Conservation (phyloP, 2,797 vertebrate genomes). For the Microchirus variegatus region DNA sequence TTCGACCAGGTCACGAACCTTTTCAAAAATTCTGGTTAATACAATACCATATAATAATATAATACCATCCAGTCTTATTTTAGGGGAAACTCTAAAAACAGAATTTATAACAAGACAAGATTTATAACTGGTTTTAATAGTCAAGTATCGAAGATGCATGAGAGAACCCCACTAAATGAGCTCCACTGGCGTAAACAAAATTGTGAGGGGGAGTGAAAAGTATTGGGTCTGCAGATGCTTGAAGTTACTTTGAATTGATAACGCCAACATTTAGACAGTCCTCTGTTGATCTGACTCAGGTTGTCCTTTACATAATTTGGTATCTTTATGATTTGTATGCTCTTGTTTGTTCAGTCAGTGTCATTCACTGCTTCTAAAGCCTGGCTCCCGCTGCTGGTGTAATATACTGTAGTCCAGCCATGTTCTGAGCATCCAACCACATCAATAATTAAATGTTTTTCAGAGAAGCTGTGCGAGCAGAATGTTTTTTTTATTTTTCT, state of each 20-base stretch:
- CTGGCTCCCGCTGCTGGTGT: conserved; percentile 42
- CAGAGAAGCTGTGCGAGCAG: conserved; percentile 57
- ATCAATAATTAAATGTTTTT: conserved; percentile 78
- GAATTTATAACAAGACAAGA: background rate
- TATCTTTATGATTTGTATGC: conserved; percentile 19
- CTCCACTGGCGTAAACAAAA: conserved; percentile 45
- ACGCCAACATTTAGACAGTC: conserved; percentile 13
- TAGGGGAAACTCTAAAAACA: no score
- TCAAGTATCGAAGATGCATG: conserved; percentile 42
- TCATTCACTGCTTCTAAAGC: conserved; percentile 38
- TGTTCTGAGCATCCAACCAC: conserved; percentile 68
- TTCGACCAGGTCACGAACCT: no score
- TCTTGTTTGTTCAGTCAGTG: conserved; percentile 36
- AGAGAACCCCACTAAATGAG: conserved; percentile 37
- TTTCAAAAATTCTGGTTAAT: no score
- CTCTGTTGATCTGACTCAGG: conserved; percentile 12
- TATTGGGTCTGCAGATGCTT: conserved; percentile 33
- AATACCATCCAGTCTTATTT: no score
- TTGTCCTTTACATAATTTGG: conserved; percentile 20
- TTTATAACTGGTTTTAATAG: conserved; percentile 50
- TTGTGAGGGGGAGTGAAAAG: conserved; percentile 45
- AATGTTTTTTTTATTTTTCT: conserved; percentile 19
- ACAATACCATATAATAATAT: no score
- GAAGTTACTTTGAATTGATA: conserved; percentile 31
- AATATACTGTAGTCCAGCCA: conserved; percentile 60